Evolutionary conservation across 2,888 invertebrate species (phyloP), one percentile per base, ranked within the genome.

Genomic region (Patella pellucida): DNA sequence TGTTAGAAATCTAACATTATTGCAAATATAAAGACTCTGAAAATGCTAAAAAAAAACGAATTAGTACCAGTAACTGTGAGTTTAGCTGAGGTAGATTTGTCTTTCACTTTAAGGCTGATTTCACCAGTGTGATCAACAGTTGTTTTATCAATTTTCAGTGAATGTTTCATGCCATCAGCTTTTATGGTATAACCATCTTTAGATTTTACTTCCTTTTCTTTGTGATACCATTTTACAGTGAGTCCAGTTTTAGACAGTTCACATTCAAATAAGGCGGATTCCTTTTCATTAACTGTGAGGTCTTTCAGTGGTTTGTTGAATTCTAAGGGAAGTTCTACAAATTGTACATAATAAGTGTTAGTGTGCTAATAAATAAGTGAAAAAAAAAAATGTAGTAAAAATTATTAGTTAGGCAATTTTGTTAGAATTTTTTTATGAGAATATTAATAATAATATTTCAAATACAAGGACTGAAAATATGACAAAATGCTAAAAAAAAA

Each of bases 181-280:
- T 95, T 94, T n/a, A 96, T 94, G 87, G 81, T 95, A 93, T 89
- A 96, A 89, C 96, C 75, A 67, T 82, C 96, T 95, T 95, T 96
- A 68, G 96, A 95, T 85, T 94, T 95, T 0, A 97, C 93, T 91
- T 96, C 96, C 85, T 94, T 94, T 94, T 85, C 87, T 76, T 87
- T 81, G 78, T 96, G 95, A 92, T 94, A 95, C 97, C 97, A 97
- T 89, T 95, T 95, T 0, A 97, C 97, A 2, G 96, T 92, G n/a
- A 97, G 97, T 90, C 97, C 97, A 54, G 97, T 97, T 92, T 97
- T 97, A 23, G 96, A 96, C 15, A 98, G 92, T 91, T 97, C 97
- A 84, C 97, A 95, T 87, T 96, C 96, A 90, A 98, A 96, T 50
- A 94, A 94, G 1, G 96, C 96, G 84, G 72, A 72, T 19, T 79